These are phyloP conservation scores for Mythimna lalbum DNA, from an alignment of 2,888 invertebrate species.

Conservation along the genomic window DNA sequence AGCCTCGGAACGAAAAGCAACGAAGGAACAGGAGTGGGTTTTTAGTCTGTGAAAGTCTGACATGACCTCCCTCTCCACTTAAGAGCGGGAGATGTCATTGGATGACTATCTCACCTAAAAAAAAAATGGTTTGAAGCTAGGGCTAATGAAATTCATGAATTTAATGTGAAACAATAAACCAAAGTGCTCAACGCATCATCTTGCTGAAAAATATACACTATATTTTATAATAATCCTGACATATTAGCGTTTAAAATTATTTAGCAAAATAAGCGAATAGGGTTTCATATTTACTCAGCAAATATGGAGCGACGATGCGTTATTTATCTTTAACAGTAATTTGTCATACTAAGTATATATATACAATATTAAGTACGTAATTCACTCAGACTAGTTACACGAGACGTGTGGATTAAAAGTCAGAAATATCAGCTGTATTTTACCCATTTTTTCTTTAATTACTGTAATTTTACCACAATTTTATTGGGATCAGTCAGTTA, in stretches of 20 bases:
- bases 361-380: not conserved
- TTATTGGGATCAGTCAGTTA: too few species aligned
- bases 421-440: not conserved
- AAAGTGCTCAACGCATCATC: not conserved
- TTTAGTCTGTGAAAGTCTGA: too few species aligned
- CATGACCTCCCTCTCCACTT: too few species aligned
- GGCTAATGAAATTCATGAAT: not conserved
- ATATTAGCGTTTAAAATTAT: constrained; percentile 18
- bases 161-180: not conserved
- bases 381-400: not conserved
- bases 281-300: constrained; percentile 8
- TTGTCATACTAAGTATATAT: constrained; percentile 7
- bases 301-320: constrained; percentile 8
- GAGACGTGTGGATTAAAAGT: not conserved
- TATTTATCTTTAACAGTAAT: constrained; percentile 17
- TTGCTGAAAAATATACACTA: not conserved
- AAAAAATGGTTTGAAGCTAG: too few species aligned
- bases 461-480: too few species aligned
- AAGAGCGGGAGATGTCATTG: too few species aligned
- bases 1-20: too few species aligned
- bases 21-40: too few species aligned
- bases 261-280: not conserved
- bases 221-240: constrained; percentile 20
- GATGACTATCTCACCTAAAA: too few species aligned
- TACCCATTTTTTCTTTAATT: too few species aligned